A percentile compares a stretch with the other conserved stretches of the same genome.
These are phyloP conservation scores for Sphaerophoria rueppellii DNA, from an alignment of 2,888 invertebrate genomes.

Conservation along the genomic window DNA sequence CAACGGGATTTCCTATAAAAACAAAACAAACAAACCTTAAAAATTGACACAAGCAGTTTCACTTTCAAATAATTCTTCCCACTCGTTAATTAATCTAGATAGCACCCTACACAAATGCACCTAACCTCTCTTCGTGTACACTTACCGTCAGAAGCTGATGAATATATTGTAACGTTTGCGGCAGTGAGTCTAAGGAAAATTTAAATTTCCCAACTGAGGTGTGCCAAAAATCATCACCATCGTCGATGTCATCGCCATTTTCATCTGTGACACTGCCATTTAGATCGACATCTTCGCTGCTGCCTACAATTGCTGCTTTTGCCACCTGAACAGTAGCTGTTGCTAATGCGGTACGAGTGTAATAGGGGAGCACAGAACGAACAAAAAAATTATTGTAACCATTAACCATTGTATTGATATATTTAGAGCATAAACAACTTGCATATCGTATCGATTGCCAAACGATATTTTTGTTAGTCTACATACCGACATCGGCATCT, in stretches of 20 bases:
- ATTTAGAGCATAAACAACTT: conserved; percentile 40
- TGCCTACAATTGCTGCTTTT: conserved; percentile 87
- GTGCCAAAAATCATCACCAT: conserved; percentile 94
- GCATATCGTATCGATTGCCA: conserved; percentile 51
- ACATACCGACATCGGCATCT: conserved; percentile 92
- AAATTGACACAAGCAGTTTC: conserved; percentile 40
- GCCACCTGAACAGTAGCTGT: conserved; percentile 89
- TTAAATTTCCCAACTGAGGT: conserved; percentile 96
- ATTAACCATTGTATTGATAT: conserved; percentile 48
- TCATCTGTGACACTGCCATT: conserved; percentile 88
- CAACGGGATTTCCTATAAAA: conserved; percentile 87
- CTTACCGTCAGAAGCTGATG: conserved; percentile 90
- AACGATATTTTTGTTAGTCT: conserved; percentile 74
- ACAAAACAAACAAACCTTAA: background rate
- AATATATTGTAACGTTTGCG: conserved; percentile 95
- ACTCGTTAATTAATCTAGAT: conserved; percentile 48
- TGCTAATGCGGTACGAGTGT: conserved; percentile 80
- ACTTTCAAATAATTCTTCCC: conserved; percentile 50
- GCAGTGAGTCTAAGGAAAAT: conserved; percentile 94
- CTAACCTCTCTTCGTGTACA: conserved; percentile 41
- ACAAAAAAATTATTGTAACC: conserved; percentile 26
- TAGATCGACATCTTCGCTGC: conserved; percentile 81
- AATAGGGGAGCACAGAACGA: conserved; percentile 47
- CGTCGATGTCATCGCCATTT: conserved; percentile 86
- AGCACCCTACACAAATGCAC: conserved; percentile 10